phyloP scores from a whole-genome alignment of 2,113 vertebrate genomes.

The Aphelocoma coerulescens region DNA sequence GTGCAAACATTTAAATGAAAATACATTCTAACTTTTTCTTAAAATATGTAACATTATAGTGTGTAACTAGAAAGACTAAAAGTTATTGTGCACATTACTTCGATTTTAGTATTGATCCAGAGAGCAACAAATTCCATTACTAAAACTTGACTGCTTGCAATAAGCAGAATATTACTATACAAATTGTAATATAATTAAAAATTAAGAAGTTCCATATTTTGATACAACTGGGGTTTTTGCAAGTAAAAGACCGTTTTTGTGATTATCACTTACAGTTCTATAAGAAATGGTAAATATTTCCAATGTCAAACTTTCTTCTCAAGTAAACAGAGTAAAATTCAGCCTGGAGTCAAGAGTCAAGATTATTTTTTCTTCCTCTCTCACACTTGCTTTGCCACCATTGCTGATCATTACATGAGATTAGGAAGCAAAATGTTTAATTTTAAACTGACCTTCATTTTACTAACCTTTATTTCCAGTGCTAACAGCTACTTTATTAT shows the following conservation, averaged over 20 bases:
- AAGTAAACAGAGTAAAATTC: neutral
- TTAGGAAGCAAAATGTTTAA: neutral
- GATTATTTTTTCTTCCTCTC: no score
- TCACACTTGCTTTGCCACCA: neutral
- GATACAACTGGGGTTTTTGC: neutral
- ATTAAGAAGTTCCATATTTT: neutral
- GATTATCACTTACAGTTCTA: neutral
- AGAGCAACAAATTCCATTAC: neutral
- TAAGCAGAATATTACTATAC: neutral
- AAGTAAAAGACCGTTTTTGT: neutral
- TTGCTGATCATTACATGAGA: neutral
- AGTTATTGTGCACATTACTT: neutral
- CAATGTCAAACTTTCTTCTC: neutral
- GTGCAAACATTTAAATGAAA: neutral
- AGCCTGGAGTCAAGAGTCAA: neutral
- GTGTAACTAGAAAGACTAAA: neutral
- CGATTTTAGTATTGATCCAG: neutral
- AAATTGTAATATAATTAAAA: neutral
- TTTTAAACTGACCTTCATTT: neutral
- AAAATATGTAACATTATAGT: neutral
- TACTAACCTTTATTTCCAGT: neutral
- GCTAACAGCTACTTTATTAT: neutral
- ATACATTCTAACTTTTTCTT: neutral
- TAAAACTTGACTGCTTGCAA: neutral
- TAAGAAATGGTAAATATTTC: neutral